These are phyloP conservation scores for Myotis planiceps DNA, from an alignment of 2,797 vertebrate genomes.

Conservation along the genomic window DNA sequence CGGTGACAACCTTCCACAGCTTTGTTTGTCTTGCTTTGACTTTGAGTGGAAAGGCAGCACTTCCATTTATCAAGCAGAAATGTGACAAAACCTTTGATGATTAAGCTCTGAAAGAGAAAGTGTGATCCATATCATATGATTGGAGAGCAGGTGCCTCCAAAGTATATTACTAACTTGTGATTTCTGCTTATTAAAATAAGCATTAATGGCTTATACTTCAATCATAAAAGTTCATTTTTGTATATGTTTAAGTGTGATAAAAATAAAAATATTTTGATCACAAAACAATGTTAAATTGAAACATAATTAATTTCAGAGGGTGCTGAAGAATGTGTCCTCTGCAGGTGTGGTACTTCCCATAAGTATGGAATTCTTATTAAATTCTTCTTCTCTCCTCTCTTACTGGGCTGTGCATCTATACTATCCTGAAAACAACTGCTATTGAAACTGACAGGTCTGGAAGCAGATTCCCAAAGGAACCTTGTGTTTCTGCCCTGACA, in stretches of 20 bases:
- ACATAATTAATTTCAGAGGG: not conserved
- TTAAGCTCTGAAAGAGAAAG: conserved; percentile 24
- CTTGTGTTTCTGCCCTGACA: not conserved
- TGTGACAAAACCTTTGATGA: not conserved
- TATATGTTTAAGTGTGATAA: not conserved
- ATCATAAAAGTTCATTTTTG: not conserved
- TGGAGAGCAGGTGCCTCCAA: not conserved
- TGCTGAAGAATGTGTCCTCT: not conserved
- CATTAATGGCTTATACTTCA: not conserved
- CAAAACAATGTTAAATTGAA: conserved; percentile 23
- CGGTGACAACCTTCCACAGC: not conserved
- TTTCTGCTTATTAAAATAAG: conserved; percentile 32
- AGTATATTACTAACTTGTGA: not conserved
- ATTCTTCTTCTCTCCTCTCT: not conserved
- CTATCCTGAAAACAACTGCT: not conserved
- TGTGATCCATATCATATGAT: not conserved
- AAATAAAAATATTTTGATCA: conserved; percentile 13
- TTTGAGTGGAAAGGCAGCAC: conserved; percentile 34
- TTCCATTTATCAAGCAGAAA: not conserved
- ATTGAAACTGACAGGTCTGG: conserved; percentile 26
- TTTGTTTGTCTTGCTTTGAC: conserved; percentile 25
- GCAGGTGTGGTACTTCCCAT: not conserved
- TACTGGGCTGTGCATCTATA: conserved; percentile 2
- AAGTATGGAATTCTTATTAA: not conserved
- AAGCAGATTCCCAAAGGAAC: not conserved